Evolutionary conservation across 2,888 invertebrate genomes (phyloP), one percentile per base, ranked within the genome.

Genomic region (Caenorhabditis zanzibari): DNA sequence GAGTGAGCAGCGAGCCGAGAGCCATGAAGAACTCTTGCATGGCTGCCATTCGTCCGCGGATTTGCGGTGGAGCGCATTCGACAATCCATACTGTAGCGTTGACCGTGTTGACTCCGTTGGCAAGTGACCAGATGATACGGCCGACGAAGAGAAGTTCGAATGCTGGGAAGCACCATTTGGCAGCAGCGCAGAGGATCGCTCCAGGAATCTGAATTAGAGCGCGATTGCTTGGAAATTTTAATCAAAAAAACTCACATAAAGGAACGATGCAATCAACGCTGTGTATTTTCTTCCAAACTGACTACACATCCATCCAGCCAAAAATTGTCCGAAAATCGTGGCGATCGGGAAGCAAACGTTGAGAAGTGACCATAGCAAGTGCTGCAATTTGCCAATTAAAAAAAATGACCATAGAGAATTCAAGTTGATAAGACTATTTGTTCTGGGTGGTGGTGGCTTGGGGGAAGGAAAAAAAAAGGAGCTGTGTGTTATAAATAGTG

Each of bases 1-100:
- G 86, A 0, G 86, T 86, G 9, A 85, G 54, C 14, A 86, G 64
- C 0, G 85, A 85, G 5, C 89, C 89, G 19, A 88, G 77, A n/a
- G 87, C 85, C 86, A 88, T 88, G 77, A 88, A 88, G 84, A 88
- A 85, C 74, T 89, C 89, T 56, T 89, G 89, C 88, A 88, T 86
- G 6, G 88, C 85, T 9, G 86, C 88, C 84, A 88, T 88, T 38
- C 86, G 76, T 32, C 89, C 89, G 38, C 89, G 32, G 63, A 86
- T 87, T 32, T 81, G 74, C 41, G 86, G 84, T 6, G 89, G 88
- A 0, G 89, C 87, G 28, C 87, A 87, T 52, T 89, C 89, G 19
- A 89, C 86, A 47, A 89, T 88, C 89, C 89, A 89, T n/a, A 89
- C 89, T 3, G 89, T 89, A 1, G 86, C 86, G 66, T 85, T 86